Evolutionary conservation across 2,797 vertebrate species (phyloP), one percentile per base, ranked within the genome.

Genomic region (Tympanoctomys barrerae): DNA sequence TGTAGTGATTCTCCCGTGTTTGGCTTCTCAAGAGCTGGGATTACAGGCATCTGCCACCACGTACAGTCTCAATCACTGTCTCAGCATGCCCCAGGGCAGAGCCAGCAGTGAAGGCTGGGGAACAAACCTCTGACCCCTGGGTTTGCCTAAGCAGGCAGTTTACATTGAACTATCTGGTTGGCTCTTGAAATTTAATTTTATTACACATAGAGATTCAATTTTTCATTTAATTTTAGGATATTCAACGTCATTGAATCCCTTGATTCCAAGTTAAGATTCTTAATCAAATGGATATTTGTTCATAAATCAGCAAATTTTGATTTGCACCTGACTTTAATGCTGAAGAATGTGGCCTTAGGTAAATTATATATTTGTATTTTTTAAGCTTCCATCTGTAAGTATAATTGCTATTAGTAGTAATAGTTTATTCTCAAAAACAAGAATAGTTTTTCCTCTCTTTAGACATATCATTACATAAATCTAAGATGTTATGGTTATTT

Each of bases 311-410:
- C 28, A 97, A 91, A 95, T 79, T 57, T 79, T 57, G 21, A 90
- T 93, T 90, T 62, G 78, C 79, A 80, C 80, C 59, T 94, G 31
- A 87, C 49, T 92, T 96, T 94, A 83, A 87, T 36, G 33, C 2
- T 88, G 36, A 77, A 95, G 52, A 95, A 90, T 73, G 42, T 80
- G 62, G 75, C 66, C 82, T 97, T 89, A 28, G 31, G 21, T 95
- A 97, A 95, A 90, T 94, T 95, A 93, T 80, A 19, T 83, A 61
- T 59, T 80, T 90, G 89, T 80, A 31, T 97, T 24, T 66, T 88
- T 83, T 91, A 85, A 62, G 78, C 75, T 79, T 95, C 92, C 22
- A 81, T 95, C 46, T 91, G 86, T 95, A 94, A 93, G 94, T n/a
- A 91, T 59, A 42, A 79, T 81, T 91, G 36, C 19, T 90, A 68